A percentile compares a stretch with the other conserved stretches of the same genome.
Evolutionary conservation across 2,888 invertebrate species (phyloP).

Genomic region (Ochropleura plecta): DNA sequence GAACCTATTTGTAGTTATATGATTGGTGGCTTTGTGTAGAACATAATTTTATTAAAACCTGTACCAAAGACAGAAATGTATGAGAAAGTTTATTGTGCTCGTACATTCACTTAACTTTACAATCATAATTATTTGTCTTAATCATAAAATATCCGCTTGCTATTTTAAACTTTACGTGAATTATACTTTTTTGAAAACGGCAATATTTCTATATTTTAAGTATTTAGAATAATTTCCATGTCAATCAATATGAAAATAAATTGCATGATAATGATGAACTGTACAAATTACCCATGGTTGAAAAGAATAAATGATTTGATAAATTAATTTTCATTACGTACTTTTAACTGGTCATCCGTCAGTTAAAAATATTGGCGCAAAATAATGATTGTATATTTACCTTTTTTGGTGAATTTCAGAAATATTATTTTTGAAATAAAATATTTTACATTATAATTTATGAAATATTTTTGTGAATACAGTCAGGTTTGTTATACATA

Average conservation of each 20-base stretch:
- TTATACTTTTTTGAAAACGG: not conserved
- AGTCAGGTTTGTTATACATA: not conserved
- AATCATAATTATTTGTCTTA: not conserved
- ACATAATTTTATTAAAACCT: not conserved
- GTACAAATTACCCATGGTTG: too few species aligned
- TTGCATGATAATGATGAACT: too few species aligned
- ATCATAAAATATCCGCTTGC: not conserved
- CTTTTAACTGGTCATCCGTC: too few species aligned
- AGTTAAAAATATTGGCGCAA: too few species aligned
- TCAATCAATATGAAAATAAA: not conserved
- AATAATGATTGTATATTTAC: too few species aligned
- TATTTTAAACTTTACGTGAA: not conserved
- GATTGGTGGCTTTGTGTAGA: not conserved
- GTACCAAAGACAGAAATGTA: not conserved
- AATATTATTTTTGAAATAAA: not conserved
- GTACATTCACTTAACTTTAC: not conserved
- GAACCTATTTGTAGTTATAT: not conserved
- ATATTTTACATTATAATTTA: not conserved
- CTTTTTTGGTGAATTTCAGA: not conserved
- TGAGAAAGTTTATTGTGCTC: not conserved
- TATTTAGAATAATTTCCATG: not conserved
- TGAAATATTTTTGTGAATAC: conserved; percentile 1
- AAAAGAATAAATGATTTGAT: too few species aligned
- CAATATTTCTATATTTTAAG: not conserved
- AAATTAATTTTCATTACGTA: too few species aligned